Evolutionary conservation across 2,113 vertebrate genomes (phyloP), one percentile per base, ranked within the genome.

Genomic region (Macquaria australasica): DNA sequence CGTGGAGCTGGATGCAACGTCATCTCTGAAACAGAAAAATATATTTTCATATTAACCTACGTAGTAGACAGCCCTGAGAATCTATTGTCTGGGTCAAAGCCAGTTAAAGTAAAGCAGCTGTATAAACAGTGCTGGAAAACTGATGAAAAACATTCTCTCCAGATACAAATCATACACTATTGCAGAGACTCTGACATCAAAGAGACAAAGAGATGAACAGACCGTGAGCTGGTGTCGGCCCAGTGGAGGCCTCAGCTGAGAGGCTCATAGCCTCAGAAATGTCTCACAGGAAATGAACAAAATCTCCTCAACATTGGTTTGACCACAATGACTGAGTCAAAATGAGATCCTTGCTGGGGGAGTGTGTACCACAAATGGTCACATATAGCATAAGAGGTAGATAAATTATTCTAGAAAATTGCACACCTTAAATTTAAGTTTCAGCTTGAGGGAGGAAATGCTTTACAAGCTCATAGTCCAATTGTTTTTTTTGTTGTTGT

Each of bases 1-100:
- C 0, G 97, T 98, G 31, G 98, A 99, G 93, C 97, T 96, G 0
- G 97, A 98, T 81, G 96, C 97, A 14, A 96, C 88, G 20, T 95
- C 96, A 75, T 96, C 97, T 87, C 98, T 99, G 93, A 60, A 92
- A 93, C 88, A 71, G 20, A 59, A n/a, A 67, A 41, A 81, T 1
- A 77, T n/a, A 1, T 59, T 70, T 12, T n/a, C n/a, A 58, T 4
- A 51, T 89, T 48, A 81, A 43, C 39, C 10, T 55, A 28, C 3
- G 48, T 25, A 39, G 39, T 3, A 71, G 79, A 77, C 56, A 1
- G 11, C 20, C 16, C 12, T 15, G 31, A 31, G 78, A 31, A 73
- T 41, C n/a, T 66, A 43, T 3, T 9, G 18, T 86, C 77, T 60
- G 69, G 4, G 41, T 70, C 55, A 21, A 34, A 45, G 37, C 25